Percentiles rank a stretch among this genome's conserved stretches.
These are phyloP conservation scores for roundworm (Caenorhabditis elegans) DNA, from an alignment of 1,140 invertebrate species.

Conservation along the genomic window DNA sequence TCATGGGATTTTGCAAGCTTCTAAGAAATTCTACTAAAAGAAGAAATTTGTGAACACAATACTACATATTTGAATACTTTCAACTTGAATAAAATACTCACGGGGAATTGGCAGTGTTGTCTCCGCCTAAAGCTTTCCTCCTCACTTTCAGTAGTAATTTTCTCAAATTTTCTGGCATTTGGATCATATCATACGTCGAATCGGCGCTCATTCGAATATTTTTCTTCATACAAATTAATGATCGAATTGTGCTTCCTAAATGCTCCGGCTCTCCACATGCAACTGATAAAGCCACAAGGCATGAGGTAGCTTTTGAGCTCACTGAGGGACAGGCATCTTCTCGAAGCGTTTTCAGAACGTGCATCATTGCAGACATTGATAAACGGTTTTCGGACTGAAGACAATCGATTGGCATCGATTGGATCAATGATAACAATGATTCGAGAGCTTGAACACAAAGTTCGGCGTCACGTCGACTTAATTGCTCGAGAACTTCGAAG, in stretches of 20 bases:
- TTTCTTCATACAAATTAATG: constrained; percentile 33
- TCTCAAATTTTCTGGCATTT: constrained; percentile 42
- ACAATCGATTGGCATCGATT: constrained; percentile 54
- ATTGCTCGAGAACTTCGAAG: constrained; percentile 60
- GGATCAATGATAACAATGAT: constrained; percentile 56
- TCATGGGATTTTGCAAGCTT: too few species aligned
- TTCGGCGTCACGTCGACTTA: constrained; percentile 59
- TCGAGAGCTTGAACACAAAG: constrained; percentile 57
- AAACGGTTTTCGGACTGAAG: constrained; percentile 50
- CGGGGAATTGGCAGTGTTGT: not conserved
- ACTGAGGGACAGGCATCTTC: constrained; percentile 46
- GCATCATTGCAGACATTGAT: constrained; percentile 54
- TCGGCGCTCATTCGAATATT: constrained; percentile 10
- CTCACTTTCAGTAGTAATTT: constrained; percentile 24
- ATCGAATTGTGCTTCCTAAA: constrained; percentile 22
- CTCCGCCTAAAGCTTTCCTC: constrained; percentile 5
- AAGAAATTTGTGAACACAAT: too few species aligned
- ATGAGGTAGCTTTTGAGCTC: not conserved
- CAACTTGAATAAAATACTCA: too few species aligned
- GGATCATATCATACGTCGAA: constrained; percentile 26
- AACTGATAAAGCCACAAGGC: constrained; percentile 29
- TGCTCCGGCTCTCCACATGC: constrained; percentile 33
- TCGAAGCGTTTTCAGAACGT: constrained; percentile 49
- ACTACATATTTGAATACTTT: too few species aligned
- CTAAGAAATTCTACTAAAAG: too few species aligned